These are phyloP conservation scores for Idaea aversata DNA, from an alignment of 2,888 invertebrate genomes.

Conservation along the genomic window DNA sequence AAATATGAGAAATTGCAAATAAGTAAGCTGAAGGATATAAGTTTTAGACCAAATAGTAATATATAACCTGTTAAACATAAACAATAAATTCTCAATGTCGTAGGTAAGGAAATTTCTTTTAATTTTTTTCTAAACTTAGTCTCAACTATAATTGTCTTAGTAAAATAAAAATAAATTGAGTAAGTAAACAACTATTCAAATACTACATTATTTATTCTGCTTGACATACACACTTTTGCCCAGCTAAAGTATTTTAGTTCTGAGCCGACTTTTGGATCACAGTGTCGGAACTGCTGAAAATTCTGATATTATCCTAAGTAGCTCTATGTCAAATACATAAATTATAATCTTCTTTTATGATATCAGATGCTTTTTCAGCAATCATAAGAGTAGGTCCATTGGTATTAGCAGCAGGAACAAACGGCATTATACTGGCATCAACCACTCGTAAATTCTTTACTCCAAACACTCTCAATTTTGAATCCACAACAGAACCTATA, in stretches of 20 bases:
- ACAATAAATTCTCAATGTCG: neutral
- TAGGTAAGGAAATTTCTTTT: neutral
- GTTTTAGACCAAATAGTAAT: neutral
- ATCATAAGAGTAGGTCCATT: slow-evolving; percentile 81
- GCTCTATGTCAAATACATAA: neutral
- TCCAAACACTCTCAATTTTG: slow-evolving; percentile 61
- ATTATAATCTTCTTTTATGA: slow-evolving; percentile 24
- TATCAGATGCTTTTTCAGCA: slow-evolving; percentile 75
- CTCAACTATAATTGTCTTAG: too few species aligned
- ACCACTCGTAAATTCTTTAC: slow-evolving; percentile 78
- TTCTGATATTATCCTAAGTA: too few species aligned
- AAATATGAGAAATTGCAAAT: neutral
- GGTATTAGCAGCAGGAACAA: slow-evolving; percentile 77
- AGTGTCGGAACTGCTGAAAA: too few species aligned
- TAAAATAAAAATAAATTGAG: too few species aligned
- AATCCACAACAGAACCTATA: slow-evolving; percentile 30
- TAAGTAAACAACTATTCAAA: too few species aligned
- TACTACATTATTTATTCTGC: too few species aligned
- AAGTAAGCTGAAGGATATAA: neutral
- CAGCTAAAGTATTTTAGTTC: too few species aligned
- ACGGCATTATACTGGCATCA: slow-evolving; percentile 83
- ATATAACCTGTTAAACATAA: neutral
- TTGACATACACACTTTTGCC: too few species aligned
- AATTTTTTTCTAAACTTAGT: too few species aligned
- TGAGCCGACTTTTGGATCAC: too few species aligned